phyloP scores from a whole-genome alignment of 2,113 vertebrate genomes.

The Micromys minutus region DNA sequence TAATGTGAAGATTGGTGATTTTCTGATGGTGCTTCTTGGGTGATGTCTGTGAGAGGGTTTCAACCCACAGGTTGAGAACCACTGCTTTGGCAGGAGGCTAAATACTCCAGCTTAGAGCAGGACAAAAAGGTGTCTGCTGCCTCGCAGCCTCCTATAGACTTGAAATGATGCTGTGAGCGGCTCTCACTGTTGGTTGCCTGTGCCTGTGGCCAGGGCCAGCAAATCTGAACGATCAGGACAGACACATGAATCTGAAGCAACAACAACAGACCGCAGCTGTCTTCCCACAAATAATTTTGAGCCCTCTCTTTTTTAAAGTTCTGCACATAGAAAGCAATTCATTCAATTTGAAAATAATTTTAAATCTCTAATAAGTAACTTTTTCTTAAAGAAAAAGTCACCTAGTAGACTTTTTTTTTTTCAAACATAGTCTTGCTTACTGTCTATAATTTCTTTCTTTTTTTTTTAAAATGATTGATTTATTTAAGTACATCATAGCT shows the following conservation, averaged over 20 bases:
- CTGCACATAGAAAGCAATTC: conserved; percentile 43
- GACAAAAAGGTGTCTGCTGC: not conserved
- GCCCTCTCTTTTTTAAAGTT: not conserved
- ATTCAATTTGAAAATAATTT: conserved; percentile 22
- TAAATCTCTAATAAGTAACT: not conserved
- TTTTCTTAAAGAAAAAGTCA: conserved; percentile 58
- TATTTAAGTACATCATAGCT: no score
- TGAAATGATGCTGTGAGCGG: not conserved
- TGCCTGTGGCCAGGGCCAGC: fast-evolving
- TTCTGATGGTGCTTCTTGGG: not conserved
- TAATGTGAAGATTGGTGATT: no score
- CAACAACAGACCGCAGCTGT: not conserved
- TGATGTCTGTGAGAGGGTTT: not conserved
- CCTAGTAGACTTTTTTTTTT: not conserved
- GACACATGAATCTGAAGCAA: not conserved
- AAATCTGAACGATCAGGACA: not conserved
- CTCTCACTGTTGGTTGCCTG: not conserved
- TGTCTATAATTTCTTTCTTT: conserved; percentile 45
- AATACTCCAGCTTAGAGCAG: not conserved
- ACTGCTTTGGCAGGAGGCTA: not conserved
- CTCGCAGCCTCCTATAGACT: not conserved
- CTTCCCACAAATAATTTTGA: conserved; percentile 13
- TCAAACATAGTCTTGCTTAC: not conserved
- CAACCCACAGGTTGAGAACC: not conserved
- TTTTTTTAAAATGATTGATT: no score